A percentile compares a stretch with the other conserved stretches of the same genome.
Conservation (phyloP, 2,113 vertebrate genomes). For the Macheiramphus alcinus region DNA sequence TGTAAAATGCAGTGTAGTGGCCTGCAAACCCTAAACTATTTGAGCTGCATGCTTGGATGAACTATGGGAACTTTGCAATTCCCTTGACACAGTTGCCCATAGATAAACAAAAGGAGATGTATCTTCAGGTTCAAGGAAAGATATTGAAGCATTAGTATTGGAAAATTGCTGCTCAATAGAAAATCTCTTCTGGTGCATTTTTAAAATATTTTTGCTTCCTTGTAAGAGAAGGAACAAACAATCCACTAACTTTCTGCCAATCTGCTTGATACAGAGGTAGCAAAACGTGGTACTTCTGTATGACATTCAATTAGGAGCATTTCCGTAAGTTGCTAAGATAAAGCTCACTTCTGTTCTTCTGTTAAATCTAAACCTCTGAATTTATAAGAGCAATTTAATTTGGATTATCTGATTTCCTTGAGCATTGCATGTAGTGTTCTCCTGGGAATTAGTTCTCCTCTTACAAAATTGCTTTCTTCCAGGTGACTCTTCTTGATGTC, state of each 20-base stretch:
- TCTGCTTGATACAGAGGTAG: neutral
- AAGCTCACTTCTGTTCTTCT: neutral
- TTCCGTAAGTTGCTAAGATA: neutral
- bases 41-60: neutral
- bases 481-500: neutral
- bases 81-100: neutral
- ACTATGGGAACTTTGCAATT: neutral
- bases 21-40: neutral
- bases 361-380: neutral
- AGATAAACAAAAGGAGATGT: neutral
- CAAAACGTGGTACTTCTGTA: neutral
- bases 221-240: neutral
- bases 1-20: neutral
- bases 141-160: neutral
- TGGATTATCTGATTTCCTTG: neutral
- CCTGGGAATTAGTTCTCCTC: neutral
- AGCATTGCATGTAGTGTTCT: neutral
- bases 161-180: neutral
- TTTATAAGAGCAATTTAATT: neutral
- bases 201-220: neutral
- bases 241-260: neutral
- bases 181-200: neutral
- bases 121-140: neutral
- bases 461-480: neutral
- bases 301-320: neutral